Percentiles rank a stretch among this genome's conserved stretches.
phyloP scores from a whole-genome alignment of 1,140 invertebrate genomes.

The Polypedilum pembai region DNA sequence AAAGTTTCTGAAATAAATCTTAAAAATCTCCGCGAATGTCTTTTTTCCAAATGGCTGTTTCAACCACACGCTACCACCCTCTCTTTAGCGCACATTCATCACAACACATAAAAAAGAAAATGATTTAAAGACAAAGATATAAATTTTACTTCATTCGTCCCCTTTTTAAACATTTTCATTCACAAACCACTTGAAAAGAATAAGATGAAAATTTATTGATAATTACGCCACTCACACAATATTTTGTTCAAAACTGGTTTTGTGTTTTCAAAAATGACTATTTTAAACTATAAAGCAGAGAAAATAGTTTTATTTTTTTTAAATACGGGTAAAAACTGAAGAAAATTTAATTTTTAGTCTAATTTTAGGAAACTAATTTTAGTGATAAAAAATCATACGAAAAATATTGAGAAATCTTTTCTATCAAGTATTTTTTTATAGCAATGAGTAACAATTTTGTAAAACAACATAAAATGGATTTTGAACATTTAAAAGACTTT shows the following conservation, averaged over 20 bases:
- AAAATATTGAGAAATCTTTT: no score
- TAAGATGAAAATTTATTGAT: neutral
- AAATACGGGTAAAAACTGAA: neutral
- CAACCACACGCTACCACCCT: no score
- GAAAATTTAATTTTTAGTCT: neutral
- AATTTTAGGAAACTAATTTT: neutral
- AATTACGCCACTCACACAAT: neutral
- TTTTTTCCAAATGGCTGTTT: no score
- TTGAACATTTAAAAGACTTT: no score
- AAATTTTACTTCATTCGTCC: neutral
- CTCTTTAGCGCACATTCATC: no score
- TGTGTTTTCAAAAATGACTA: neutral
- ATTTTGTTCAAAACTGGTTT: neutral
- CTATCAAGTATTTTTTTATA: no score
- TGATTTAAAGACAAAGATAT: conserved; percentile 3
- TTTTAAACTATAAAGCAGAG: neutral
- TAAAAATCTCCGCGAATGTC: neutral
- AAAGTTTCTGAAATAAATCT: conserved; percentile 9
- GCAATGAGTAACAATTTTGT: no score
- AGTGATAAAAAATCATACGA: neutral
- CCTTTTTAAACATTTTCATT: no score
- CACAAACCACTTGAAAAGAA: neutral
- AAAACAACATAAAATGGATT: no score
- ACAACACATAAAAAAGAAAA: neutral
- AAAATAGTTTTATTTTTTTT: neutral